phyloP scores from a whole-genome alignment of 2,797 vertebrate species.

The Poecilia gillii region DNA sequence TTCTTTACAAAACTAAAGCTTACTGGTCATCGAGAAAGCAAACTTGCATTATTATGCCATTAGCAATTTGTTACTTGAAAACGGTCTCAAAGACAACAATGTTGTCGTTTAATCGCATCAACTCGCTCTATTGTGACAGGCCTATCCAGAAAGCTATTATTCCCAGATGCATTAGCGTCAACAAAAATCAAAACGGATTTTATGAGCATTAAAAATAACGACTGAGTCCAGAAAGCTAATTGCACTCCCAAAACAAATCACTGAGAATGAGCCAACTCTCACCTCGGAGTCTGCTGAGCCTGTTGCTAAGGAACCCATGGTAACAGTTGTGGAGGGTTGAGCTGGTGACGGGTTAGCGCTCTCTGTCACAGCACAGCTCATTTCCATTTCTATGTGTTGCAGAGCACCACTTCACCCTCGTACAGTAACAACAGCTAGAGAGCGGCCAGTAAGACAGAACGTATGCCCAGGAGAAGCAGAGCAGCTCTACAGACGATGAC shows the following conservation, averaged over 20 bases:
- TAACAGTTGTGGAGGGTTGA: conserved; percentile 43
- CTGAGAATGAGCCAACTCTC: conserved; percentile 40
- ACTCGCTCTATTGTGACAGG: too few relatives aligned
- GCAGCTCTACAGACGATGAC: not conserved
- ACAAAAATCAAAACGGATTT: conserved; percentile 15
- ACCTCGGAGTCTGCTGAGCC: conserved; percentile 40
- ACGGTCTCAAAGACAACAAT: too few relatives aligned
- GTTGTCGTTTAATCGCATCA: too few relatives aligned
- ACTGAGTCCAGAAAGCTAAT: conserved; percentile 35
- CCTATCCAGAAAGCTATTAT: conserved; percentile 20
- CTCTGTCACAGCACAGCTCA: conserved; percentile 16
- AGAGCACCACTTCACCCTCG: not conserved
- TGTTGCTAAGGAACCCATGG: conserved; percentile 67
- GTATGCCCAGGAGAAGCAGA: not conserved
- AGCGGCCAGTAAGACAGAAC: not conserved
- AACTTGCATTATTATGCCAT: too few relatives aligned
- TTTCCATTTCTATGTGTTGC: conserved; percentile 24
- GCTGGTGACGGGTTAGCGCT: conserved; percentile 51
- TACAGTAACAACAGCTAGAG: conserved; percentile 1
- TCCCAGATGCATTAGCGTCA: conserved; percentile 20
- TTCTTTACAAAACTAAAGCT: too few relatives aligned
- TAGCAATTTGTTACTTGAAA: too few relatives aligned
- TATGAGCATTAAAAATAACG: conserved; percentile 23
- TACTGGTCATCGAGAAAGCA: too few relatives aligned
- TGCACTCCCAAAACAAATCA: conserved; percentile 55